Base-by-base conservation (phyloP, 2,888 invertebrate species). In the Lepetodrilus schrolli region DNA sequence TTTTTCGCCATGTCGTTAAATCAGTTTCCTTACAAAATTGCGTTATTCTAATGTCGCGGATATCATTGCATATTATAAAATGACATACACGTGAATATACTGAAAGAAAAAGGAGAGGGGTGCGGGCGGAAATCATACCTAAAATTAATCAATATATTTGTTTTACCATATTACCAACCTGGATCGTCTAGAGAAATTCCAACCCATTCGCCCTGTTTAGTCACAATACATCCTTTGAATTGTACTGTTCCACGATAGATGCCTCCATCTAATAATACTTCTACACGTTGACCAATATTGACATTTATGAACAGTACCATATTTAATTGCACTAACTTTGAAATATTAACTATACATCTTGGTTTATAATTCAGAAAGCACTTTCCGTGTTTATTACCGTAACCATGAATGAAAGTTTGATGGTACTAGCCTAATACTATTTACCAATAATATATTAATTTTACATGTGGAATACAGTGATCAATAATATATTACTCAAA, bases 241-340 rank as follows among this genome's bases (percentile, higher is more conserved):
- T 79, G 80, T 20, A 90, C 87, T 2, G 80, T 84, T 5, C 88
- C 90, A 65, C 78, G 79, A 65, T 81, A 78, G 17, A 87, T 83
- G 4, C 83, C 81, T 69, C 82, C 78, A 30, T 82, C 80, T 48
- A 82, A 74, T 66, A 81, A 81, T 20, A 90, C 87, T 70, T 89
- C 89, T 1, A 88, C 89, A 26, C 83, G 70, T 76, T 90, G 90
- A 10, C 86, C 85, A 13, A 87, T 34, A 72, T 82, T 86, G 0
- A 90, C 79, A 76, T 90, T 90, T 7, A 78, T 82, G 74, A 85
- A 88, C 37, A 89, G 74, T 34, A 89, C 90, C 90, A 90, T 90
- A 10, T 8, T 73, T n/a, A n/a, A n/a, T n/a, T n/a, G n/a, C n/a
- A n/a, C n/a, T n/a, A n/a, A n/a, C n/a, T n/a, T n/a, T n/a, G n/a